Base-by-base conservation (phyloP, 2,113 vertebrate genomes). In the Salvelinus fontinalis region DNA sequence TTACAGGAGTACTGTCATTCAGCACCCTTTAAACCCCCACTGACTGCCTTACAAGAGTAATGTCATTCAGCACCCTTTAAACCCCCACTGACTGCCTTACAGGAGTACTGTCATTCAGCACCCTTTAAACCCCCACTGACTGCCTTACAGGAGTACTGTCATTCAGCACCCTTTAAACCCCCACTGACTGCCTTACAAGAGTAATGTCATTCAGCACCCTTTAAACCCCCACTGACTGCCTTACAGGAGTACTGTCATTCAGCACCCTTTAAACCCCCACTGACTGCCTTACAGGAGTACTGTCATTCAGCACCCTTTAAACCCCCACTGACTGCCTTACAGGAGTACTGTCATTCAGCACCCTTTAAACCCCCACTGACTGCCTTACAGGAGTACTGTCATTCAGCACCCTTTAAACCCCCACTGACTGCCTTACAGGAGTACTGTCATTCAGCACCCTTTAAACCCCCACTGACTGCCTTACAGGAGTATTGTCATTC, bases 11-110 rank as follows among this genome's bases (percentile, higher is more conserved):
- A n/a, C 67, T 16, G 62, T 79, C 31, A 31, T 75, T 79, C 71
- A 0, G 18, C 86, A 83, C 84, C 89, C 89, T 92, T 87, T 89
- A 77, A 83, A 83, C 89, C 79, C 70, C 69, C 29, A 0, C 39
- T 34, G 76, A 0, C 39, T 34, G 76, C 71, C 79, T 86, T 20
- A 29, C 29, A 0, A 4, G 29, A 29, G 29, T 29, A 29, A 2
- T 27, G 29, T 29, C 29, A 29, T 29, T 29, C 29, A 29, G 29
- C 29, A 29, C 29, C 3, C 29, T 29, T 29, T 29, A 29, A 29
- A 34, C 6, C 34, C 31, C 34, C 34, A 0, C 39, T 39, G 76
- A 0, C 39, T 39, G 76, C 71, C 79, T 86, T 0, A 2, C 14
- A 2, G 16, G 51, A 71, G 49, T 13, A n/a, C 70, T 16, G 62